Base-by-base conservation (phyloP, 1,140 invertebrate genomes). In the Samia ricini region DNA sequence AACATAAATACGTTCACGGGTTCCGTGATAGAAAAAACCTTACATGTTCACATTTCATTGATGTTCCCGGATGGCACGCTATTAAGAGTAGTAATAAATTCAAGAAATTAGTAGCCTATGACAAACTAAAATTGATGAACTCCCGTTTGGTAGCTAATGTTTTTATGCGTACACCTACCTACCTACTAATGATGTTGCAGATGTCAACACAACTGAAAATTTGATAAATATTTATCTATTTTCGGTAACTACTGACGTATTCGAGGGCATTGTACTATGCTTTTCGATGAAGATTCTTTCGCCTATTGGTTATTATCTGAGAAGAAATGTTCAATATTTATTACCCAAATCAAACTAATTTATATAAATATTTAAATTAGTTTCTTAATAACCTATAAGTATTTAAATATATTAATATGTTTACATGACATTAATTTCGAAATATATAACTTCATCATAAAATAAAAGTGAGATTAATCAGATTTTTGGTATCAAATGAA, bases 101-200 rank as follows among this genome's bases (percentile, higher is more conserved):
- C 74, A 67, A 87, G 83, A 87, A 88, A 88, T 88, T 89, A 88
- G 80, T 75, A 63, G 73, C 60, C 74, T 86, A 83, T 83, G 79
- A 88, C 83, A 88, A 81, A 86, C 70, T 81, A 79, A 86, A 80
- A 89, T 88, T 87, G 82, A 89, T 87, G 83, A 76, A 66, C 59
- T 78, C 80, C 76, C 69, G 74, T 57, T 61, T 15, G 60, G 68
- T 63, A 42, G 4, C n/a, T 20, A 20, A 50, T 62, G 68, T 81
- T 79, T 81, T 83, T 85, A 76, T 65, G 66, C 70, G 64, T 59
- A 57, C 75, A 61, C n/a, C n/a, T n/a, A n/a, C n/a, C n/a, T 67
- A 69, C 72, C 67, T 63, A 56, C 76, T 85, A 83, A 84, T 83
- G 81, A 86, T 81, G 69, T 50, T 72, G 68, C 77, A 79, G 70